phyloP scores from a whole-genome alignment of 2,797 vertebrate genomes.

The Muscicapa striata region DNA sequence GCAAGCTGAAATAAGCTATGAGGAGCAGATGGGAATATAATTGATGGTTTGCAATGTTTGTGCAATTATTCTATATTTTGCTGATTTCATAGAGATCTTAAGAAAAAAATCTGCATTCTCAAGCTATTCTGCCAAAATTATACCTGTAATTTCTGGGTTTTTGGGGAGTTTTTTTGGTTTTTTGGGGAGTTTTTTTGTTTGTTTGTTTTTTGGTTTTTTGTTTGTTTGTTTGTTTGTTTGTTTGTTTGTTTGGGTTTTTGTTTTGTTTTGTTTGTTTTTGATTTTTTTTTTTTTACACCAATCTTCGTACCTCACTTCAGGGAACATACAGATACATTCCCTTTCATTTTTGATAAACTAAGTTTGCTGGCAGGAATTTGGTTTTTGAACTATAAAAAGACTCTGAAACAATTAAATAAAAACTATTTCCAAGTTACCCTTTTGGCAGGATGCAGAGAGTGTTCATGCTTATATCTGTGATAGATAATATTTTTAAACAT shows the following conservation, averaged over 20 bases:
- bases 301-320: too few relatives aligned
- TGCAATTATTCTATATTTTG: neutral
- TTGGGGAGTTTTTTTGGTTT: too few relatives aligned
- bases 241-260: too few relatives aligned
- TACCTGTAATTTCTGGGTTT: neutral
- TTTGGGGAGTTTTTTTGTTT: too few relatives aligned
- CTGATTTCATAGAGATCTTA: slow-evolving; percentile 10
- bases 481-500: neutral
- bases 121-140: neutral
- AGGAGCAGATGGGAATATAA: slow-evolving; percentile 21
- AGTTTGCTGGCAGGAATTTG: neutral
- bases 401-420: neutral
- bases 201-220: too few relatives aligned
- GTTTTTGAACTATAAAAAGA: neutral
- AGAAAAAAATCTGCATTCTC: slow-evolving; percentile 23
- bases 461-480: neutral
- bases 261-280: too few relatives aligned
- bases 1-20: neutral
- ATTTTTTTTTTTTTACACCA: neutral
- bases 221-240: too few relatives aligned
- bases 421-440: neutral
- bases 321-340: too few relatives aligned
- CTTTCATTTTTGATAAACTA: too few relatives aligned
- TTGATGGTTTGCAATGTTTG: neutral
- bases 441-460: neutral